Percentiles rank a stretch among this genome's conserved stretches.
Evolutionary conservation across 2,797 vertebrate species (phyloP).

Genomic region (Myotis findleyi): DNA sequence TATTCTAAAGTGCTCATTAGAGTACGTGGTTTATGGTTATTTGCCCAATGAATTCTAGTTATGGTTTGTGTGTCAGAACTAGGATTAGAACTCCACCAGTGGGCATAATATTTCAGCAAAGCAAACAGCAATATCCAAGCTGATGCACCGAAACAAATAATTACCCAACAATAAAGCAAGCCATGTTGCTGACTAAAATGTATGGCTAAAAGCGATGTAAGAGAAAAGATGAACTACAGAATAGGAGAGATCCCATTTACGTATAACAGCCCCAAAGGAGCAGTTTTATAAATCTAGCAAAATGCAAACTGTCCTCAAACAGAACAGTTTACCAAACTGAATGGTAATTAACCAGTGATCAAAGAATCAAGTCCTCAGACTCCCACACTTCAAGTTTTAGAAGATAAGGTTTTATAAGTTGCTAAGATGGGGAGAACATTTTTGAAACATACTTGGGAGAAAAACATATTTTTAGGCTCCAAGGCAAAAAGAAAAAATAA

Average conservation of each 20-base stretch:
- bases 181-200: background rate
- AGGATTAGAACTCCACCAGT: background rate
- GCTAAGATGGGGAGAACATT: conserved; percentile 1
- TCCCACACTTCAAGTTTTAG: background rate
- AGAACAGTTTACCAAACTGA: background rate
- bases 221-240: background rate
- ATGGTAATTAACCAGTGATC: background rate
- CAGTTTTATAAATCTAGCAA: background rate
- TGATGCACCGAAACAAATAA: background rate
- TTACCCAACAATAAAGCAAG: background rate
- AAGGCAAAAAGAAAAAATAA: background rate
- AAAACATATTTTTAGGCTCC: background rate
- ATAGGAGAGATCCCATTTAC: background rate
- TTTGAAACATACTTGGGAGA: background rate
- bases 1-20: background rate
- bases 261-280: background rate
- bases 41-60: background rate
- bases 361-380: background rate
- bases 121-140: conserved; percentile 37
- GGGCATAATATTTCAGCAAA: background rate
- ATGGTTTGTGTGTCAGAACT: background rate
- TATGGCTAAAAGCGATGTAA: background rate
- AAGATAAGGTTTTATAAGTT: conserved; percentile 21
- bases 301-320: background rate
- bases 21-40: background rate